Conservation (phyloP, 2,888 invertebrate genomes). For the Ligdia adustata region DNA sequence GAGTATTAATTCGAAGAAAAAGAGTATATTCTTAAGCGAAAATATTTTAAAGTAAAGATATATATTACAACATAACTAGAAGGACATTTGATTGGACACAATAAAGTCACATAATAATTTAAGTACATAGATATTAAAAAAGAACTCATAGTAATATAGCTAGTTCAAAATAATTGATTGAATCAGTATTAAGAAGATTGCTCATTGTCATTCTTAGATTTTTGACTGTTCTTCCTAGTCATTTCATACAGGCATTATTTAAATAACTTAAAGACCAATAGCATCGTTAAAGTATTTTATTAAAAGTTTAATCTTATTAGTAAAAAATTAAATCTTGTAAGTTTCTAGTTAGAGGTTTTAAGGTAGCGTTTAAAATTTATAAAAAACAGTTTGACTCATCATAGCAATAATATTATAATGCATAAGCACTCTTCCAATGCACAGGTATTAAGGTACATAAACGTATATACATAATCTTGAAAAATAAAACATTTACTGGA, state of each 20-base stretch:
- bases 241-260: conserved; percentile 60
- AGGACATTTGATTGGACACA: neutral
- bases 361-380: conserved; percentile 57
- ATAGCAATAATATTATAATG: conserved; percentile 69
- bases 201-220: conserved; percentile 60
- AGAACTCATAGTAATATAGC: conserved; percentile 26
- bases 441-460: conserved; percentile 40
- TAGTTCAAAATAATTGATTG: conserved; percentile 24
- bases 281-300: conserved; percentile 70
- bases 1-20: too few species aligned
- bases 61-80: too few species aligned
- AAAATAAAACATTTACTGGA: too few species aligned
- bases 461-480: conserved; percentile 15
- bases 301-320: conserved; percentile 62
- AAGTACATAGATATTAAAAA: conserved; percentile 8
- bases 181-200: conserved; percentile 51
- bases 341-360: conserved; percentile 55
- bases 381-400: conserved; percentile 44
- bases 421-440: conserved; percentile 60
- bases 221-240: conserved; percentile 63
- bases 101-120: conserved; percentile 9
- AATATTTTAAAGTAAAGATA: too few species aligned
- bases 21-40: too few species aligned
- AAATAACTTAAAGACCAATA: conserved; percentile 79
- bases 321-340: conserved; percentile 56